These are phyloP conservation scores for Caenorhabditis auriculariae DNA, from an alignment of 2,888 invertebrate genomes.

Conservation along the genomic window DNA sequence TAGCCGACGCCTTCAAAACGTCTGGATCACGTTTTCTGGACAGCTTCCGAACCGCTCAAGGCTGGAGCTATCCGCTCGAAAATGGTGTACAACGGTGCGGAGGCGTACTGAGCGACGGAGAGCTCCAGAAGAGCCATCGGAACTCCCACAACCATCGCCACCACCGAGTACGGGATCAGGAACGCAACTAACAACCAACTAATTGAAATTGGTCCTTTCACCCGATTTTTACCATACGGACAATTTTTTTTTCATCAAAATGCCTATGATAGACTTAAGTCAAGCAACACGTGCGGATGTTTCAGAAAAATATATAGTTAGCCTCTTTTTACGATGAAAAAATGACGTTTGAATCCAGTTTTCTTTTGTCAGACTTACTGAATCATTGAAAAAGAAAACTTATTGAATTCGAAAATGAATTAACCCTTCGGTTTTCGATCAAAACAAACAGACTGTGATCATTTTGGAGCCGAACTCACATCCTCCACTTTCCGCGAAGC, in stretches of 20 bases:
- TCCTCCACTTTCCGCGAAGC: constrained; percentile 20
- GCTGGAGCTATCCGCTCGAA: constrained; percentile 7
- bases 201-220: too few species aligned
- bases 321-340: too few species aligned
- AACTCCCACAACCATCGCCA: constrained; percentile 13
- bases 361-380: too few species aligned
- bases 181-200: constrained; percentile 7
- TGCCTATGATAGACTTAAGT: too few species aligned
- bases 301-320: too few species aligned
- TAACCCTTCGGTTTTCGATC: too few species aligned
- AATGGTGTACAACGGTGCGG: constrained; percentile 13
- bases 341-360: too few species aligned
- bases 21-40: neutral
- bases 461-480: neutral
- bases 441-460: neutral
- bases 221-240: too few species aligned
- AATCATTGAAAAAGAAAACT: too few species aligned
- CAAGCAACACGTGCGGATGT: too few species aligned
- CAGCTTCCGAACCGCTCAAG: constrained; percentile 7
- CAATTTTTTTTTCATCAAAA: too few species aligned
- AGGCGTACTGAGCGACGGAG: constrained; percentile 17
- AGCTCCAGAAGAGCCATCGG: constrained; percentile 25
- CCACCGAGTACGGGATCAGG: constrained; percentile 14
- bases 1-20: constrained; percentile 7
- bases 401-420: too few species aligned